phyloP scores from a whole-genome alignment of 64 coral and sea anemone species.

The Stichodactyla mertensii region DNA sequence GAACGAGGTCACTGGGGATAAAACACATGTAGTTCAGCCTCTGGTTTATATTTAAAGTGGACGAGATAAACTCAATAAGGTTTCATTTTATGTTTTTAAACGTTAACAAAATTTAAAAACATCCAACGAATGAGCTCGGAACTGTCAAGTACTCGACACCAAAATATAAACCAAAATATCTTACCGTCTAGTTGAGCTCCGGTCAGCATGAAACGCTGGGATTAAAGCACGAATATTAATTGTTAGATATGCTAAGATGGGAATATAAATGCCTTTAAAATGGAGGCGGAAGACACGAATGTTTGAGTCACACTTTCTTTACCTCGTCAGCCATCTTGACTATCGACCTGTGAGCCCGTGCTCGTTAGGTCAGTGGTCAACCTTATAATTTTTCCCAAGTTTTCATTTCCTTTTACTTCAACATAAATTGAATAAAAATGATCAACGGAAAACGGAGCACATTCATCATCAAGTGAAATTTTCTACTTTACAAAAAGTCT shows the following conservation, averaged over 20 bases:
- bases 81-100: not conserved
- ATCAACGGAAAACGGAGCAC: too few relatives aligned
- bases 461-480: too few relatives aligned
- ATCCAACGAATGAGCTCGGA: not conserved
- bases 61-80: not conserved
- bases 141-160: not conserved
- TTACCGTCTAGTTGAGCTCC: slow-evolving; percentile 87
- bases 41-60: not conserved
- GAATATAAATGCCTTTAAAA: not conserved
- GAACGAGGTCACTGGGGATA: not conserved
- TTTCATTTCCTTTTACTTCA: too few relatives aligned
- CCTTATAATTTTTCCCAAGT: not conserved
- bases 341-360: not conserved
- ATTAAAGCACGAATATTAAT: slow-evolving; percentile 19
- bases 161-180: slow-evolving; percentile 23
- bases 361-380: not conserved
- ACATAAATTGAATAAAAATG: too few relatives aligned
- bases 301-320: not conserved
- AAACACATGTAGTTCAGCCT: not conserved
- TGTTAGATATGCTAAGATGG: not conserved
- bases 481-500: too few relatives aligned
- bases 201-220: slow-evolving; percentile 77
- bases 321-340: slow-evolving; percentile 36
- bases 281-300: not conserved
- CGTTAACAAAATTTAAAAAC: slow-evolving; percentile 4